A percentile compares a stretch with the other conserved stretches of the same genome.
These are phyloP conservation scores for Amaurobius ferox DNA, from an alignment of 2,888 invertebrate genomes.

Conservation along the genomic window DNA sequence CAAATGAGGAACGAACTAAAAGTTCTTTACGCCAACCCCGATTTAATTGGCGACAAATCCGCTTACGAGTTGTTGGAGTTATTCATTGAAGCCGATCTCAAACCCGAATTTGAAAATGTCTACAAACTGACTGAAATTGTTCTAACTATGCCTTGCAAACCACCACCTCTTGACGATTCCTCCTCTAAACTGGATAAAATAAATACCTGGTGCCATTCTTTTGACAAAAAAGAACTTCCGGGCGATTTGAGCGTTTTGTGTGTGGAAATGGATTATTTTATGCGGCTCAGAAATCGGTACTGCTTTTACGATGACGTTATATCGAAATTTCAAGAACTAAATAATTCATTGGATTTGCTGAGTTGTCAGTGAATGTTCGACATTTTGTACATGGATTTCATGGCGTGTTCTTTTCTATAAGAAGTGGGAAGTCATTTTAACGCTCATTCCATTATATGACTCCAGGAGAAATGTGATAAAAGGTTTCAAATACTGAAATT, in stretches of 20 bases:
- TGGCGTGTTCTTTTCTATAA: too few species aligned
- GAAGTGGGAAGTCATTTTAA: too few species aligned
- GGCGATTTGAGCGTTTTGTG: not conserved
- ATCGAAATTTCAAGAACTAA: not conserved
- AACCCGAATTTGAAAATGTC: not conserved
- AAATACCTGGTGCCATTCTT: not conserved
- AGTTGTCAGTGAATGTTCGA: too few species aligned
- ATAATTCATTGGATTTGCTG: not conserved
- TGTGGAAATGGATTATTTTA: not conserved
- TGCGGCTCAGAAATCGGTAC: not conserved
- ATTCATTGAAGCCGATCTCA: not conserved
- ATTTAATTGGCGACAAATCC: not conserved
- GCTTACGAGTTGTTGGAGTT: not conserved
- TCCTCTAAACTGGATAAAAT: not conserved
- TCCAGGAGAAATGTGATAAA: too few species aligned
- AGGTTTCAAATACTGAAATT: too few species aligned
- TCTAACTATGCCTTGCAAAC: not conserved
- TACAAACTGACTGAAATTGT: not conserved
- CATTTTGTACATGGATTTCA: too few species aligned
- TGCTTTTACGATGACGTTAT: not conserved
- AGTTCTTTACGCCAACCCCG: not conserved
- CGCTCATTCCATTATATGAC: too few species aligned
- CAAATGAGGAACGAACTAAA: not conserved
- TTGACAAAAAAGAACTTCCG: not conserved
- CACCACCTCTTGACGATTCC: not conserved